phyloP scores from a whole-genome alignment of 2,797 vertebrate species.

The Smutsia gigantea region DNA sequence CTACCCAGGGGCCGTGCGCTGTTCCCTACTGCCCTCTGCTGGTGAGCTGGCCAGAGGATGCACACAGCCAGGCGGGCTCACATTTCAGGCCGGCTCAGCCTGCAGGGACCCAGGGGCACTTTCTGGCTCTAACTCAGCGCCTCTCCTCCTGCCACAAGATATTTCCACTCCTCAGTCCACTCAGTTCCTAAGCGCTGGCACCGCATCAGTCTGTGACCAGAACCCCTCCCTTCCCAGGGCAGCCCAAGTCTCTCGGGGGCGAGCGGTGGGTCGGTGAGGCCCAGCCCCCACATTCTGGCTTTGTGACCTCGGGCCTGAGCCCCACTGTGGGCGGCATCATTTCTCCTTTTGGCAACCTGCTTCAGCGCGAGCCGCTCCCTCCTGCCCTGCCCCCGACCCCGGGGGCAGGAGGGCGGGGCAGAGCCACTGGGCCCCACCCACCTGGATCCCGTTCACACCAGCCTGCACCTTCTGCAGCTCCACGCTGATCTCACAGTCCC shows the following conservation, averaged over 20 bases:
- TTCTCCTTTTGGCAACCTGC: not conserved
- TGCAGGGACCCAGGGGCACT: not conserved
- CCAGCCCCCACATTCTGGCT: not conserved
- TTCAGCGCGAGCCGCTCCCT: rapidly evolving
- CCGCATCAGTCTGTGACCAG: not conserved
- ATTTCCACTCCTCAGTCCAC: not conserved
- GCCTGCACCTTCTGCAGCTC: slow-evolving; percentile 91
- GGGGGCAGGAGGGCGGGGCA: not conserved
- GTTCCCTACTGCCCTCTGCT: not conserved
- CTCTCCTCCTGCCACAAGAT: not conserved
- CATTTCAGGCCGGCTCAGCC: not conserved
- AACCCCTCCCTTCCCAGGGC: not conserved
- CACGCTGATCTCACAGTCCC: slow-evolving; percentile 95
- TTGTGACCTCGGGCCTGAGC: rapidly evolving
- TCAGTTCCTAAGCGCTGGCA: not conserved
- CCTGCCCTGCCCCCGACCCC: not conserved
- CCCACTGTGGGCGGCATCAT: not conserved
- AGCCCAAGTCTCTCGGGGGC: not conserved
- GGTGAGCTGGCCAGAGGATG: not conserved
- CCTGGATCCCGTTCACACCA: slow-evolving; percentile 94
- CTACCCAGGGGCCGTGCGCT: not conserved
- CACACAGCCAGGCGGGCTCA: not conserved
- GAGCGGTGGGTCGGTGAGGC: not conserved
- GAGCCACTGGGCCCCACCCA: slow-evolving; percentile 70
- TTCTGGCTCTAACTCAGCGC: not conserved